Evolutionary conservation across 1,140 invertebrate species (phyloP), one percentile per base, ranked within the genome.

Genomic region (Archivesica marissinica): DNA sequence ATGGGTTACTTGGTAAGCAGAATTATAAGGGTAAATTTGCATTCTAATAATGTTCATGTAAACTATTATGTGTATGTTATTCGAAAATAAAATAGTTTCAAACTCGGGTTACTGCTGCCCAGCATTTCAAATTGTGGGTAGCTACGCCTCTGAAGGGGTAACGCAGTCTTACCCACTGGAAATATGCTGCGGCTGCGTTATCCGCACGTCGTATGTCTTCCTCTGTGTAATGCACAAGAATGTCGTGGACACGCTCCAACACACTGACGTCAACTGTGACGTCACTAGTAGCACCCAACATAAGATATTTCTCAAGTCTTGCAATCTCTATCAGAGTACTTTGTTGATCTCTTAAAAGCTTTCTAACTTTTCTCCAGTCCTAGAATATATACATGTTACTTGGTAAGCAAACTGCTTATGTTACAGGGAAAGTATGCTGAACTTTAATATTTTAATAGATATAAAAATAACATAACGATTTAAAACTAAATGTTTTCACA

Each of bases 101-200:
- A 7, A 28, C 28, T 2, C 28, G 33, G 28, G n/a, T 28, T 7
- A 17, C 7, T 59, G 3, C 2, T 30, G 13, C 11, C 4, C 28
- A 2, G 44, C 17, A 47, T 47, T 9, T 9, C 7, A 9, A 9
- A 9, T 47, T 47, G 44, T 47, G 7, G 44, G 3, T 35, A 25
- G 38, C 7, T 47, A 9, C 20, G 20, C 7, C 7, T 11, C 7
- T 47, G 20, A 47, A 47, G 44, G 28, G n/a, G 23, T 66, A n/a
- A 83, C 80, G 68, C 80, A 83, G 28, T 64, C 41, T 66, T 35
- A 83, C 80, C 80, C 80, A 83, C 25, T 50, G 44, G 25, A 56
- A 83, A 64, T 74, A 83, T 17, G 70, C 80, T 13, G 56, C 68
- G 28, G 68, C 54, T 9, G 80, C 75, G 54, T 83, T 83, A 39